Base-by-base conservation (phyloP, 2,888 invertebrate genomes). In the Leucania comma region DNA sequence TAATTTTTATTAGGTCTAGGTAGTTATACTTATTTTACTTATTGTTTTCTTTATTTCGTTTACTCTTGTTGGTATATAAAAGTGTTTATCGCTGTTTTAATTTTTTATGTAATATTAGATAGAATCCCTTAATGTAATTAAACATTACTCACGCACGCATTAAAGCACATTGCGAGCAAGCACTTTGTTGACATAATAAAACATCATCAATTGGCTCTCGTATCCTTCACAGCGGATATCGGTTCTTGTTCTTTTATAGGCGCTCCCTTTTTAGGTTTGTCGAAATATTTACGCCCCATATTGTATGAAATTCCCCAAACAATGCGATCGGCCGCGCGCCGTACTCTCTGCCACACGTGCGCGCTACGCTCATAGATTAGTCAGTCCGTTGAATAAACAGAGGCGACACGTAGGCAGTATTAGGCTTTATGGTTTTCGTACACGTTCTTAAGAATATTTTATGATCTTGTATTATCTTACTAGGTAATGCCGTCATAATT, bases 221-320 rank as follows among this genome's bases (percentile, higher is more conserved):
- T 75, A 75, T 68, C 59, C 54, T 83, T 83, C 84, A 64, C 75
- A 89, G 86, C 89, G 90, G 89, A 92, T 91, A 89, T 90, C 86
- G 88, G 88, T 89, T 90, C 89, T 91, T 90, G 90, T 91, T 92
- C 89, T 89, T 92, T 91, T 91, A 91, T 90, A 89, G 85, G 88
- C 89, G 91, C 90, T 92, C 93, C 93, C 93, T 94, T 93, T 72
- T 92, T 92, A 90, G 91, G 90, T 90, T 94, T 93, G 95, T 95
- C 92, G 94, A 94, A 95, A 95, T 95, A 94, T 96, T 95, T 94
- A 95, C 93, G 93, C 91, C 91, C 93, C 90, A 93, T 92, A 95
- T 94, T 94, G 93, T 91, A 94, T 93, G 92, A 94, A 94, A 94
- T 95, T 92, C 90, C 92, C 90, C 91, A 91, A 95, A 96, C 95